Conservation (phyloP, 2,113 vertebrate genomes). For the Morone chrysops region DNA sequence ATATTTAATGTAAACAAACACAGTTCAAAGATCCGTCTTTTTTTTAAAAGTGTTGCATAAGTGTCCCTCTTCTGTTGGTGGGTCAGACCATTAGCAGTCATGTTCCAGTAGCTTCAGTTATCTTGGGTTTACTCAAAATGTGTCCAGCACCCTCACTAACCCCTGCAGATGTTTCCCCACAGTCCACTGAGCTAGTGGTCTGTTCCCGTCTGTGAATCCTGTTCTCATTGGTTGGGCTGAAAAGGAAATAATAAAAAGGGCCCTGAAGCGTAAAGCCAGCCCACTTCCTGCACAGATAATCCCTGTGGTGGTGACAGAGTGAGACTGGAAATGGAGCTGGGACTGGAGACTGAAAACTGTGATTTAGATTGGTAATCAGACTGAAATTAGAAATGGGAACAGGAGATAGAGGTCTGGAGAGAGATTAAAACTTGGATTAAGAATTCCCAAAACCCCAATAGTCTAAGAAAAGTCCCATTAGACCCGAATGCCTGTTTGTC, state of each 20-base stretch:
- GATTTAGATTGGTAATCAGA: neutral
- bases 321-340: neutral
- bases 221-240: slow-evolving; percentile 18
- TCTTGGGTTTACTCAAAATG: slow-evolving; percentile 22
- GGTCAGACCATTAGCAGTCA: neutral
- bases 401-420: neutral
- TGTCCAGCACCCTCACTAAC: slow-evolving; percentile 23
- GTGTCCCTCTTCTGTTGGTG: neutral
- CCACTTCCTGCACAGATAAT: slow-evolving; percentile 65
- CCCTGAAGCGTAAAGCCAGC: slow-evolving; percentile 32
- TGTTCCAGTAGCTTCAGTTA: slow-evolving; percentile 17
- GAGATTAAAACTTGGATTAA: neutral
- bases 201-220: slow-evolving; percentile 12
- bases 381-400: neutral
- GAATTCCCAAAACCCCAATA: too few relatives aligned
- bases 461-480: too few relatives aligned
- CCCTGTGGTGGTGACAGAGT: slow-evolving; percentile 43
- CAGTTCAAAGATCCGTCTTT: slow-evolving; percentile 5
- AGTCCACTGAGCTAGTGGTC: slow-evolving; percentile 27
- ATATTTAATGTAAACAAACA: neutral
- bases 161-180: slow-evolving; percentile 53
- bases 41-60: neutral
- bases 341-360: neutral
- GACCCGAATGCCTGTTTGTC: too few relatives aligned
- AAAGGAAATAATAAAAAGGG: slow-evolving; percentile 53